phyloP scores from a whole-genome alignment of 2,113 vertebrate species.

The Oreocharis arfaki region DNA sequence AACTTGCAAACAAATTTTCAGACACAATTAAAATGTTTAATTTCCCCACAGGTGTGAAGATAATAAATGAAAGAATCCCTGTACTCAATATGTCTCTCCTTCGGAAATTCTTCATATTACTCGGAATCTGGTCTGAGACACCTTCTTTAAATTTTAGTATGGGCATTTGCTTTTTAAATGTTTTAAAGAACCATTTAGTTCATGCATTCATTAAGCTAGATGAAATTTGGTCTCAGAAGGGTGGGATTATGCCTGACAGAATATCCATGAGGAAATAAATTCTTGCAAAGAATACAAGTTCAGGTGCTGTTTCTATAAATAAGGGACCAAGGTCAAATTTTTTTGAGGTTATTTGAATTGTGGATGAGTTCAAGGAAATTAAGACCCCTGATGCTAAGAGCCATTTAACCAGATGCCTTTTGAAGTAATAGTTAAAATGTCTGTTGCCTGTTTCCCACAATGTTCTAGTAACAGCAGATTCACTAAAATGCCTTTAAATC shows the following conservation, averaged over 20 bases:
- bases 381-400: neutral
- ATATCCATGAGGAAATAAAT: neutral
- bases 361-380: neutral
- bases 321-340: neutral
- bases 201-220: neutral
- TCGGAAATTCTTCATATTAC: neutral
- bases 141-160: neutral
- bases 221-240: neutral
- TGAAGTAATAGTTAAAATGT: neutral
- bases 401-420: neutral
- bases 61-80: neutral
- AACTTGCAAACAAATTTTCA: slow-evolving; percentile 14
- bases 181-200: neutral
- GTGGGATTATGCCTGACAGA: neutral
- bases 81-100: neutral
- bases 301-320: neutral
- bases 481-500: slow-evolving; percentile 31
- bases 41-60: neutral
- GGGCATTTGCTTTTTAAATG: neutral
- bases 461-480: neutral
- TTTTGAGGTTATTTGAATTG: neutral
- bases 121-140: neutral
- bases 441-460: neutral
- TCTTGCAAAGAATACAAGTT: neutral
- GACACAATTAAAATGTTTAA: neutral